Percentiles rank a stretch among this genome's conserved stretches.
These are phyloP conservation scores for Linyphia triangularis DNA, from an alignment of 2,888 invertebrate genomes.

Conservation along the genomic window DNA sequence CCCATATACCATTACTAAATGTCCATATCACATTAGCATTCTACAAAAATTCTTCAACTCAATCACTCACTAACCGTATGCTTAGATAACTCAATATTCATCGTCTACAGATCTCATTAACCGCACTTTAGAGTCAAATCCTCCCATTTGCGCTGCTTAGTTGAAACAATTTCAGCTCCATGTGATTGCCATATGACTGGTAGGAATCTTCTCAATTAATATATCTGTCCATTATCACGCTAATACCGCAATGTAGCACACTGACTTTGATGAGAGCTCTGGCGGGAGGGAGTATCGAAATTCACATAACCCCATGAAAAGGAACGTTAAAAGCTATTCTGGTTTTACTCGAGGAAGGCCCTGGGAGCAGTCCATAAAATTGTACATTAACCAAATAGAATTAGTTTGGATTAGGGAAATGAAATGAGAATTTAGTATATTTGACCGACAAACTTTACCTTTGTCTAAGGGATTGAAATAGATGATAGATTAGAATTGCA, in stretches of 20 bases:
- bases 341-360: conserved; percentile 11
- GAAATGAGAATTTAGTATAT: background rate
- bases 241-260: conserved; percentile 36
- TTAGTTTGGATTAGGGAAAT: background rate
- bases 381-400: conserved; percentile 36
- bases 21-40: too few species aligned
- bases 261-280: conserved; percentile 1
- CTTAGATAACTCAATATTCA: background rate
- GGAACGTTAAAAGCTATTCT: background rate
- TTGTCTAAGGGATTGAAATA: background rate
- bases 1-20: background rate
- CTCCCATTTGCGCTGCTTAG: conserved; percentile 13
- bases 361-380: conserved; percentile 16
- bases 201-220: conserved; percentile 45
- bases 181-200: conserved; percentile 53
- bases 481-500: conserved; percentile 30
- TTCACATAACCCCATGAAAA: background rate
- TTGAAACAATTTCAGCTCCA: conserved; percentile 3
- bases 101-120: background rate
- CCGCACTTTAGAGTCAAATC: conserved; percentile 3
- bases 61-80: too few species aligned
- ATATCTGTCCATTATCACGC: conserved; percentile 58
- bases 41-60: too few species aligned
- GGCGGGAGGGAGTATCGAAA: background rate
- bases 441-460: background rate